A percentile compares a stretch with the other conserved stretches of the same genome.
These are phyloP conservation scores for Engraulis encrasicolus DNA, from an alignment of 2,113 vertebrate genomes.

Conservation along the genomic window DNA sequence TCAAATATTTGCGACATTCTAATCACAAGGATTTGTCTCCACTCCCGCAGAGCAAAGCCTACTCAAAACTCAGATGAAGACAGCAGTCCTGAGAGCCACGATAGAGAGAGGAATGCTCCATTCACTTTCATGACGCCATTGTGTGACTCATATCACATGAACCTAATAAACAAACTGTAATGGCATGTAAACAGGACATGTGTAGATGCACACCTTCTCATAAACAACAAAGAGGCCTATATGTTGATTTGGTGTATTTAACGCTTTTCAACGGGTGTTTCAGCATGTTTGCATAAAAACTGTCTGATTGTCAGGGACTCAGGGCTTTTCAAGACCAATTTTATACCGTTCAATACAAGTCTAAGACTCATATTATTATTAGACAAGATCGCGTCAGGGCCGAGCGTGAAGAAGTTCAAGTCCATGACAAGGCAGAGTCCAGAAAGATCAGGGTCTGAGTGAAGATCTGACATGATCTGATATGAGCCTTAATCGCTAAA, in stretches of 20 bases:
- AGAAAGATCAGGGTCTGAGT: too few relatives aligned
- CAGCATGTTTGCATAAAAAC: too few relatives aligned
- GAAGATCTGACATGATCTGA: too few relatives aligned
- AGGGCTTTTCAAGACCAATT: too few relatives aligned
- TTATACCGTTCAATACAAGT: too few relatives aligned
- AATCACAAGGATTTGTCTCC: conserved; percentile 37
- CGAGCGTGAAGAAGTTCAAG: too few relatives aligned
- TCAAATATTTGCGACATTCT: too few relatives aligned
- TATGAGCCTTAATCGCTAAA: too few relatives aligned
- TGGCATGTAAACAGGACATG: not conserved
- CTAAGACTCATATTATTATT: too few relatives aligned
- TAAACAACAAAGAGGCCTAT: not conserved
- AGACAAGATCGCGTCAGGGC: too few relatives aligned
- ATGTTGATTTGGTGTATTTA: not conserved
- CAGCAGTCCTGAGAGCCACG: not conserved
- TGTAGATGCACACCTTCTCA: not conserved
- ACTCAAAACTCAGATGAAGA: not conserved
- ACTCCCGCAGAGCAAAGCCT: not conserved
- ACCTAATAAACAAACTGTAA: not conserved
- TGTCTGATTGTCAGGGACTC: too few relatives aligned
- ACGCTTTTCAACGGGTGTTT: not conserved
- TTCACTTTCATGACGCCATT: not conserved
- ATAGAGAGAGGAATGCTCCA: not conserved
- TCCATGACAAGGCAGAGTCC: too few relatives aligned
- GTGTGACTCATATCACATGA: not conserved